These are phyloP conservation scores for Brassicogethes aeneus DNA, from an alignment of 2,888 invertebrate genomes.

Conservation along the genomic window DNA sequence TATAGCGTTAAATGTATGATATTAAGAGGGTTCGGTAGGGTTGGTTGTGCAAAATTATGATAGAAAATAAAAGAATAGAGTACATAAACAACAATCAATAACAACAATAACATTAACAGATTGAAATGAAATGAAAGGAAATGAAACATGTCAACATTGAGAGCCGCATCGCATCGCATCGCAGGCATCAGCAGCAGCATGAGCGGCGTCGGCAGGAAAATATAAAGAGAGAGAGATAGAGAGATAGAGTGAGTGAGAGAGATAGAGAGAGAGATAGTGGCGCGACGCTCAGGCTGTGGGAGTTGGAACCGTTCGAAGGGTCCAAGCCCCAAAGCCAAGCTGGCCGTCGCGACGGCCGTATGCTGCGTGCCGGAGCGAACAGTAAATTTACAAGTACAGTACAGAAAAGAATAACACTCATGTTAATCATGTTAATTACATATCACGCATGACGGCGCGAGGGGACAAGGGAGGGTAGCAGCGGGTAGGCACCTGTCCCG, in stretches of 20 bases:
- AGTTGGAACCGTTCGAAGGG: neutral
- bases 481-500: slow-evolving; percentile 76
- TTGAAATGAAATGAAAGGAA: neutral
- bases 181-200: slow-evolving; percentile 20
- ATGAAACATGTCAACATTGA: slow-evolving; percentile 33
- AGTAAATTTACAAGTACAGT: slow-evolving; percentile 14
- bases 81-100: slow-evolving; percentile 2
- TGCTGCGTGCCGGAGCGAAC: slow-evolving; percentile 6
- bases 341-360: too few species aligned
- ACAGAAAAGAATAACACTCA: slow-evolving; percentile 40
- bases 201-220: neutral
- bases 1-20: too few species aligned
- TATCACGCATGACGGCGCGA: slow-evolving; percentile 41
- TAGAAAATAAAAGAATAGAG: too few species aligned
- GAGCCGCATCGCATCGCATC: slow-evolving; percentile 29
- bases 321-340: neutral
- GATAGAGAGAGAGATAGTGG: neutral
- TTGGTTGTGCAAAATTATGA: too few species aligned
- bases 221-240: neutral
- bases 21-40: too few species aligned
- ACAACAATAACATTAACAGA: neutral
- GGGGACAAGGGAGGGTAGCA: slow-evolving; percentile 48
- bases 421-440: slow-evolving; percentile 46
- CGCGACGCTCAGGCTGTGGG: neutral
- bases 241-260: too few species aligned